Evolutionary conservation across 2,888 invertebrate species (phyloP).

Genomic region (Cheilosia pagana): DNA sequence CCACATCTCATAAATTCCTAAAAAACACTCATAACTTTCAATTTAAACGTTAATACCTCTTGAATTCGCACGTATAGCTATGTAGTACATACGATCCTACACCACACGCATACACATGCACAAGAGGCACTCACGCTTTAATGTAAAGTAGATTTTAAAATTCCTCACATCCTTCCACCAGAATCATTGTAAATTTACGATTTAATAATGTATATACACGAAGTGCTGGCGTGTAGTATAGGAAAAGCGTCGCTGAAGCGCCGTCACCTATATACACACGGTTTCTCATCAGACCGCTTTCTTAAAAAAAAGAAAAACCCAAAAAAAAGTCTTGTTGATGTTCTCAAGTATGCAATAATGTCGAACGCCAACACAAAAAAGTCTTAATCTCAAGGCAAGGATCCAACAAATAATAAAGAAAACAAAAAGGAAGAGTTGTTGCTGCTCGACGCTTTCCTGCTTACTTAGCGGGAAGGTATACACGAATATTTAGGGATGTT

Average conservation of each 20-base stretch:
- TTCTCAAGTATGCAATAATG: conserved; percentile 62
- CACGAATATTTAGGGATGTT: conserved; percentile 30
- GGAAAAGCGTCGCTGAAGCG: background rate
- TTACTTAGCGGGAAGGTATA: conserved; percentile 25
- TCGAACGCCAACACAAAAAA: conserved; percentile 52
- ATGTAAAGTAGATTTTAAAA: conserved; percentile 56
- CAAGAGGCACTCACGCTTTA: conserved; percentile 46
- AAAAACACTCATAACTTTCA: conserved; percentile 69
- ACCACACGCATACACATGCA: background rate
- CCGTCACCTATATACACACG: conserved; percentile 23
- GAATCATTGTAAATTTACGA: conserved; percentile 66
- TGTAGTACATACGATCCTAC: background rate
- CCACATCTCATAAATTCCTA: conserved; percentile 50
- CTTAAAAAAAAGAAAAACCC: background rate
- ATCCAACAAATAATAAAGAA: conserved; percentile 5
- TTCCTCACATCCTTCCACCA: conserved; percentile 40
- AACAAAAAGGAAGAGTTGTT: conserved; percentile 20
- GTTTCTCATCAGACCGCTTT: background rate
- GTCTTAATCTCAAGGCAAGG: conserved; percentile 48
- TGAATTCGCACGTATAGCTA: conserved; percentile 6
- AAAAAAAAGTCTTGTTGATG: conserved; percentile 50
- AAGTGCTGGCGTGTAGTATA: conserved; percentile 10
- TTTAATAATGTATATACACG: conserved; percentile 54
- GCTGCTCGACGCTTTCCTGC: conserved; percentile 9
- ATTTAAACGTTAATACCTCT: conserved; percentile 56